These are phyloP conservation scores for Sceliomorpha sp. DNA, from an alignment of 2,888 invertebrate genomes.

Conservation along the genomic window DNA sequence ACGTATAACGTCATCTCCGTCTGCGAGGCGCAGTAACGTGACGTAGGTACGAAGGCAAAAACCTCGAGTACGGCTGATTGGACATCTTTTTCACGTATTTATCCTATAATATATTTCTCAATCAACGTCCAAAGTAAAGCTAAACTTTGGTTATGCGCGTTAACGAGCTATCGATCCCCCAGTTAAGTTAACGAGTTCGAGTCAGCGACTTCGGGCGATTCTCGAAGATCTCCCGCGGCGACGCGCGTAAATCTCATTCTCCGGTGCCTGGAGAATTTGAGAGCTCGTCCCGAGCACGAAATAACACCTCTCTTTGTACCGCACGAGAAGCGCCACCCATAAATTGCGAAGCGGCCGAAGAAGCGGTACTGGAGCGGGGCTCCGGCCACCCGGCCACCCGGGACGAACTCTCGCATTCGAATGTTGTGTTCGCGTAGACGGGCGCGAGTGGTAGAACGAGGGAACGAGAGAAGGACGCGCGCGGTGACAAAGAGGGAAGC, in stretches of 20 bases:
- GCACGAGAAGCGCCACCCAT: constrained; percentile 74
- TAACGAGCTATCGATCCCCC: constrained; percentile 58
- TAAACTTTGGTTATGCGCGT: constrained; percentile 51
- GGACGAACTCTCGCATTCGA: constrained; percentile 55
- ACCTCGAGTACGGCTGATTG: too few relatives aligned
- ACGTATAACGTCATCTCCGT: too few relatives aligned
- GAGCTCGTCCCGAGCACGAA: constrained; percentile 62
- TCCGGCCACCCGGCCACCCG: constrained; percentile 66
- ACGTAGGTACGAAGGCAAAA: too few relatives aligned
- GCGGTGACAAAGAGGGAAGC: constrained; percentile 4
- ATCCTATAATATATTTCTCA: constrained; percentile 37
- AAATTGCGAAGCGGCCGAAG: constrained; percentile 71
- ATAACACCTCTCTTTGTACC: constrained; percentile 66
- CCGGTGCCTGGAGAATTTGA: constrained; percentile 62
- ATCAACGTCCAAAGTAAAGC: constrained; percentile 45
- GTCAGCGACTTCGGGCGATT: constrained; percentile 52
- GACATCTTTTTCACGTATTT: constrained; percentile 5
- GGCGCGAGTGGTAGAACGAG: constrained; percentile 27
- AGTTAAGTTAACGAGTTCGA: constrained; percentile 54
- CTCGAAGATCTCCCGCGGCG: constrained; percentile 52
- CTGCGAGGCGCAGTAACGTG: too few relatives aligned
- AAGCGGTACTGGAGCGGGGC: constrained; percentile 58
- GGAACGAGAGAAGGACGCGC: constrained; percentile 1
- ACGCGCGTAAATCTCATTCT: constrained; percentile 61
- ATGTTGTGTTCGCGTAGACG: constrained; percentile 32